Evolutionary conservation across 2,797 vertebrate genomes (phyloP).

Genomic region (Florisuga fusca): DNA sequence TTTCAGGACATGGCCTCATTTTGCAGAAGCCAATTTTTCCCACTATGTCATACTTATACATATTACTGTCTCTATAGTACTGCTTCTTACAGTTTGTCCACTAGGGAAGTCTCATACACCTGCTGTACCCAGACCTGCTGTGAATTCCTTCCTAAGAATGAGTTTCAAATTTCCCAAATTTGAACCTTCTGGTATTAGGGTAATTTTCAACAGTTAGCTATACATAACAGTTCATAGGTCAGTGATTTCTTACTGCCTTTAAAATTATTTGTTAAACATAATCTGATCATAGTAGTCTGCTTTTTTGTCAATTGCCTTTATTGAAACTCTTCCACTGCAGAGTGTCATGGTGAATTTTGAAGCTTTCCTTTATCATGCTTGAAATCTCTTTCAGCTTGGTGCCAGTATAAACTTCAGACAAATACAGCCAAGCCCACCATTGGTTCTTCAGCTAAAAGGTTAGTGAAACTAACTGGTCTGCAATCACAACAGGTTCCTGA

Average conservation of each 20-base stretch:
- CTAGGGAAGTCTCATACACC: accelerated
- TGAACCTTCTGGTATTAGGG: background rate
- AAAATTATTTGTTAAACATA: background rate
- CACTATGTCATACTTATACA: background rate
- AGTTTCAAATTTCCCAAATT: background rate
- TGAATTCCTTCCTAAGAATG: background rate
- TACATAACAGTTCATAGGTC: background rate
- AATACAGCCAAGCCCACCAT: background rate
- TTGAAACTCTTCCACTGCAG: background rate
- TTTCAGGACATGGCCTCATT: background rate
- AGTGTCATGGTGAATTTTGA: background rate
- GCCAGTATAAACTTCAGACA: background rate
- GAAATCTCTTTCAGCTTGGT: background rate
- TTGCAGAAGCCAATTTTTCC: background rate
- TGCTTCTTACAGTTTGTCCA: background rate
- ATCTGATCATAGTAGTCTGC: background rate
- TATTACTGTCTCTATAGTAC: background rate
- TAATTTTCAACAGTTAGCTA: background rate
- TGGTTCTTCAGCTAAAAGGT: background rate
- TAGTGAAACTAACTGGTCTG: background rate
- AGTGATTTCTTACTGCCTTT: background rate
- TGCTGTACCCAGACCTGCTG: background rate
- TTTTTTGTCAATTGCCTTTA: background rate
- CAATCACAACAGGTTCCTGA: background rate
- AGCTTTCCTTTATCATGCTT: background rate